Conservation (phyloP, 1,140 invertebrate species). For the Drosophila mayri region DNA sequence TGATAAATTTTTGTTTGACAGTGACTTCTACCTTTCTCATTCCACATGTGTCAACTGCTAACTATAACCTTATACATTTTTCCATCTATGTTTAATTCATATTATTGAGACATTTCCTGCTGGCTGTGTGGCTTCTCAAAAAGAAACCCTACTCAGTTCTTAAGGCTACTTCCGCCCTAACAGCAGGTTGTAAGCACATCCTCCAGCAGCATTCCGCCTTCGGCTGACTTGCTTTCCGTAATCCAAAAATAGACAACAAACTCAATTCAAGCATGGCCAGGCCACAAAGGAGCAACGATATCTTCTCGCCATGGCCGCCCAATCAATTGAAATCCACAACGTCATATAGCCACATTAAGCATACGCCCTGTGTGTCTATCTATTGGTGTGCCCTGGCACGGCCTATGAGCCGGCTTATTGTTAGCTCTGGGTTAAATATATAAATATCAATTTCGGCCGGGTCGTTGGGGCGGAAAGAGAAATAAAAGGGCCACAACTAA, state of each 20-base stretch:
- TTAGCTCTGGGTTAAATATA: constrained; percentile 78
- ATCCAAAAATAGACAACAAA: constrained; percentile 45
- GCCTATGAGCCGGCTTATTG: constrained; percentile 61
- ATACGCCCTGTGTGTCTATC: constrained; percentile 56
- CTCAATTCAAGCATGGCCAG: constrained; percentile 29
- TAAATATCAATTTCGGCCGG: constrained; percentile 76
- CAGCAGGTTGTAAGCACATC: constrained; percentile 25
- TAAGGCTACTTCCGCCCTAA: constrained; percentile 26
- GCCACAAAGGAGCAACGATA: constrained; percentile 26
- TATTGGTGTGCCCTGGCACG: constrained; percentile 1
- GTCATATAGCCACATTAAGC: constrained; percentile 72
- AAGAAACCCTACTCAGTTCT: background rate
- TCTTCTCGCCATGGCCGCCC: constrained; percentile 5
- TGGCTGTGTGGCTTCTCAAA: background rate
- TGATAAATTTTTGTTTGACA: background rate
- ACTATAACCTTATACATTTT: background rate
- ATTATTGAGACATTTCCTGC: background rate
- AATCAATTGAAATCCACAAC: constrained; percentile 68
- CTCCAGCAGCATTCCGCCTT: constrained; percentile 4
- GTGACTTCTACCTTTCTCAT: too few relatives aligned
- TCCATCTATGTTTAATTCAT: background rate
- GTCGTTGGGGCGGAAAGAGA: constrained; percentile 29
- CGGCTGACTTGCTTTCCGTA: constrained; percentile 22
- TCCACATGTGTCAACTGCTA: background rate
- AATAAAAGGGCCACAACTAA: constrained; percentile 63